Base-by-base conservation (phyloP, 2,888 invertebrate genomes). In the Drosophila helvetica region DNA sequence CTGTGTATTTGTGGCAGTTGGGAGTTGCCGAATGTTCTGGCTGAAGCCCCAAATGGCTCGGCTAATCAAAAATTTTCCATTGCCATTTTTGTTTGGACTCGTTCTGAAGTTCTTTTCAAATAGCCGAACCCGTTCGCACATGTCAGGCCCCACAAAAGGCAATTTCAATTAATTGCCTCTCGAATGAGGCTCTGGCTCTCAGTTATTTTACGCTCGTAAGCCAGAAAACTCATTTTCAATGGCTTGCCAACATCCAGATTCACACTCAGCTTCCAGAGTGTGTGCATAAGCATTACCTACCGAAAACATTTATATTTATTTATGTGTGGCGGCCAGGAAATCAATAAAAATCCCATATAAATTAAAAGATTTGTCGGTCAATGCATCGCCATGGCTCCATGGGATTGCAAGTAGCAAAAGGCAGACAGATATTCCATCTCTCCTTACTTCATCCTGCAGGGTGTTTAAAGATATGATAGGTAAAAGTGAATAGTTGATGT, bases 141-240 rank as follows among this genome's bases (percentile, higher is more conserved):
- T 33, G n/a, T 19, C 4, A 38, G 38, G 38, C 7, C 8, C 12
- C 51, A 33, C 30, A 12, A 47, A 70, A 82, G 72, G 65, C 80
- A 80, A 81, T 81, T 81, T 74, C 78, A 82, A 84, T 82, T 79
- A 81, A 79, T 80, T 79, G 76, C 55, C 63, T 65, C 70, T 77
- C 68, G 67, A 30, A 15, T 22, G 33, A 27, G 19, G 15, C 15
- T 50, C 33, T 55, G 45, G 54, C 18, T 45, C 18, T 47, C 12
- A 25, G 18, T 33, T 27, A 30, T 33, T 33, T 33, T 33, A 1
- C 33, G 33, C 33, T 15, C 33, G 33, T 12, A 33, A 33, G 12
- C 12, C 33, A 5, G 33, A 33, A 33, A 33, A 33, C 12, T 33
- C 33, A 12, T 5, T 51, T 51, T 10, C 48, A 25, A 25, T 51